Evolutionary conservation across 2,888 invertebrate species (phyloP), one percentile per base, ranked within the genome.

Genomic region (Anthrax anthrax): DNA sequence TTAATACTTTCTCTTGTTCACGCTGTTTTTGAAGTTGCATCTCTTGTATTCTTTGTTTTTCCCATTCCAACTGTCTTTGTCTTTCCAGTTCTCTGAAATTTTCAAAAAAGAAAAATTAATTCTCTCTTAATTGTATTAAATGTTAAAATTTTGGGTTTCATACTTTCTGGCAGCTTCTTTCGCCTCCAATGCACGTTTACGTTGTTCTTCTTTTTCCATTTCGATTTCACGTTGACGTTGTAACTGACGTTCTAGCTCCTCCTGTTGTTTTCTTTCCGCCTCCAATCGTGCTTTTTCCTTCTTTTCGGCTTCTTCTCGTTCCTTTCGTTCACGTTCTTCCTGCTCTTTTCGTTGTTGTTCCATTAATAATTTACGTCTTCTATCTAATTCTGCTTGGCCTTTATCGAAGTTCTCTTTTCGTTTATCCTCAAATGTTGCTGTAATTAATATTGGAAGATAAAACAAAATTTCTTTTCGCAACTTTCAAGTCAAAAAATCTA

Each of bases 391-490:
- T 0, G 95, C 96, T 64, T 98, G 96, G 0, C 98, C 98, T 54
- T 95, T 86, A 53, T 95, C 96, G 70, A 91, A 92, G 70, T 99
- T 98, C 70, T 97, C 95, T 61, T 91, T 83, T 4, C 98, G 75
- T 59, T 91, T 88, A 63, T 99, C 98, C 63, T 99, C 97, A 69
- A 96, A 96, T 0, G 91, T 81, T 50, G 77, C 80, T 75, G 52
- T 2, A 62, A 57, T 39, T 39, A 36, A 23, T 17, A 34, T 44
- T 41, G 37, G 8, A 14, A 39, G 8, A 6, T 23, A 23, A 6
- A 6, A 23, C 47, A 37, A 14, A 46, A 6, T 23, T 23, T 8
- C 23, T 6, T 23, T 23, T 23, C 8, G 23, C 4, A 23, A 6
- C 8, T 6, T 23, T 23, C 23, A 23, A 29, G 6, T 29, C 12